Conservation (phyloP, 2,797 vertebrate species). For the Anomalospiza imberbis region DNA sequence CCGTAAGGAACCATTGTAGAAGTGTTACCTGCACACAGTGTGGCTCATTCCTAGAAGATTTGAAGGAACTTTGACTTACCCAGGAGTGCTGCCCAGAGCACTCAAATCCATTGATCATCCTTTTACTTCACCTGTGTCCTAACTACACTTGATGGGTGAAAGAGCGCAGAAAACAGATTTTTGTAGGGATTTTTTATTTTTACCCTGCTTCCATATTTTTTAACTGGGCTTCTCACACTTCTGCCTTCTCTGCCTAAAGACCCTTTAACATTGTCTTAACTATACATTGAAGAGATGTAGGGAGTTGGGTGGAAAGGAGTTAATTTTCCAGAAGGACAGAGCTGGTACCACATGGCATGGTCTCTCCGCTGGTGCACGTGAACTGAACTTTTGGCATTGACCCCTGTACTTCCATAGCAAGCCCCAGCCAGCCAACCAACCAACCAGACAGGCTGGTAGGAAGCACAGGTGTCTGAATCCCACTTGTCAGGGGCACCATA, state of each 20-base stretch:
- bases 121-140: background rate
- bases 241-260: background rate
- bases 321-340: background rate
- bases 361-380: background rate
- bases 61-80: background rate
- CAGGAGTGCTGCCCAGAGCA: background rate
- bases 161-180: background rate
- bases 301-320: background rate
- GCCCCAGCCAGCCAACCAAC: background rate
- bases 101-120: background rate
- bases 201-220: background rate
- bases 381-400: background rate
- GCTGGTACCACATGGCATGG: background rate
- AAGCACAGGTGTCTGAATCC: background rate
- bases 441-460: background rate
- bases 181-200: background rate
- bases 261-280: background rate
- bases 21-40: too few species aligned
- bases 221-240: background rate
- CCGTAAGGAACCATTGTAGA: background rate
- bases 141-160: background rate
- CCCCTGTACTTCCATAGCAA: accelerated
- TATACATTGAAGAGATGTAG: background rate
- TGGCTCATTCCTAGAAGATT: background rate
- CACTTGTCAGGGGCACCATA: background rate